phyloP scores from a whole-genome alignment of 2,113 vertebrate species.

The Eulemur macaco region DNA sequence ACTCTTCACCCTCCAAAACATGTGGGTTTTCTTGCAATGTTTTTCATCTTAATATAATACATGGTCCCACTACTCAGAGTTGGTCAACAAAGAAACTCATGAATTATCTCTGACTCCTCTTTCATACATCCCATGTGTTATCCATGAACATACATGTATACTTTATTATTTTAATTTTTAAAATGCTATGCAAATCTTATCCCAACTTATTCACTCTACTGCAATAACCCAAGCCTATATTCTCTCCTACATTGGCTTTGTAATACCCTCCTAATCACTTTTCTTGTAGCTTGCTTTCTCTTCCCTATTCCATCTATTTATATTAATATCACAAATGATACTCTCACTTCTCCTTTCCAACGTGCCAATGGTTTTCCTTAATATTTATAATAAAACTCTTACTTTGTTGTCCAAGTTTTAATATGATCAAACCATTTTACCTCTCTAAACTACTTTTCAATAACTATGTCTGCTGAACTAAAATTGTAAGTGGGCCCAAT shows the following conservation, averaged over 20 bases:
- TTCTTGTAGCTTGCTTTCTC: background rate
- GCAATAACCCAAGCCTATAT: background rate
- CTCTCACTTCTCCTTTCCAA: background rate
- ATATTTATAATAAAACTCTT: background rate
- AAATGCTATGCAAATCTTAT: background rate
- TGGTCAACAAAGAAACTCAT: background rate
- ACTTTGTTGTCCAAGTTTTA: background rate
- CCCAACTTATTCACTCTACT: background rate
- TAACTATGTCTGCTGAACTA: fast-evolving
- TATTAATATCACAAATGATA: background rate
- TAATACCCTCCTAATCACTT: background rate
- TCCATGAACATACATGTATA: background rate
- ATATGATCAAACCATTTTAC: background rate
- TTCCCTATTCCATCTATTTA: background rate
- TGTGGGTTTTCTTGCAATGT: background rate
- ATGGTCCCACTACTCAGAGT: background rate
- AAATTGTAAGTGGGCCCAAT: background rate
- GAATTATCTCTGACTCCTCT: background rate
- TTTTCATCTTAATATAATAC: background rate
- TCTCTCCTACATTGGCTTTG: background rate
- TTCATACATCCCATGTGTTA: background rate
- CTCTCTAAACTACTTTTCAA: background rate
- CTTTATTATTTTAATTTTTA: background rate
- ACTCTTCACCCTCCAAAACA: background rate
- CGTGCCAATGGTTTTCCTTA: background rate